These are phyloP conservation scores for Corvus cornix DNA, from an alignment of 2,113 vertebrate genomes.

Conservation along the genomic window DNA sequence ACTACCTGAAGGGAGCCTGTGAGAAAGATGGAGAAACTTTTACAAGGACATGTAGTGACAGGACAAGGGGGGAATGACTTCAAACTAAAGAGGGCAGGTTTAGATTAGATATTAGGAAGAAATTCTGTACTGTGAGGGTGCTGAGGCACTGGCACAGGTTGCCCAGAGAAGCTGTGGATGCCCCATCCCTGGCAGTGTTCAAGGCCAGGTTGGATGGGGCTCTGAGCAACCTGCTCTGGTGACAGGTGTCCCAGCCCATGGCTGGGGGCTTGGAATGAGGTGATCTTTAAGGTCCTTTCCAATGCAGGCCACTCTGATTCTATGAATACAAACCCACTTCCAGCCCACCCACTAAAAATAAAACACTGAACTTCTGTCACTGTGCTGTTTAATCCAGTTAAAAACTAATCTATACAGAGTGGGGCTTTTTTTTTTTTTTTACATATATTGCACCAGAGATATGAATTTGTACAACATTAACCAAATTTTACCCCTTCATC, in stretches of 20 bases:
- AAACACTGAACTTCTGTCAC: background rate
- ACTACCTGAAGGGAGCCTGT: background rate
- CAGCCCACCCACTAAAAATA: background rate
- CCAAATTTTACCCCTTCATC: background rate
- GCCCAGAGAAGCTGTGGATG: background rate
- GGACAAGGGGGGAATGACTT: background rate
- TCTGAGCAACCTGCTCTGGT: background rate
- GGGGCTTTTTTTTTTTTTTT: background rate
- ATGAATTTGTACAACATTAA: constrained; percentile 38
- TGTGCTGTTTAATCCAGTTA: constrained; percentile 66
- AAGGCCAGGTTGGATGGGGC: background rate
- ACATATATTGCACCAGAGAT: constrained; percentile 58
- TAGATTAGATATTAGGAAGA: background rate
- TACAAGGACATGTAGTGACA: background rate
- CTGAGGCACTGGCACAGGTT: background rate
- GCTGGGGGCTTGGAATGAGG: background rate
- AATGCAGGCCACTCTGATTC: background rate
- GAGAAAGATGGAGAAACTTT: background rate
- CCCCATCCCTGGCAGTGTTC: background rate
- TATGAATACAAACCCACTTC: background rate
- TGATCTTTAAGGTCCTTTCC: background rate
- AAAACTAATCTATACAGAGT: constrained; percentile 56
- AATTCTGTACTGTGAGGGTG: background rate
- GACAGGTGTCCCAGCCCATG: background rate
- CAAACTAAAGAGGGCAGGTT: background rate